Conservation (phyloP, 2,797 vertebrate genomes). For the Hipposideros larvatus region DNA sequence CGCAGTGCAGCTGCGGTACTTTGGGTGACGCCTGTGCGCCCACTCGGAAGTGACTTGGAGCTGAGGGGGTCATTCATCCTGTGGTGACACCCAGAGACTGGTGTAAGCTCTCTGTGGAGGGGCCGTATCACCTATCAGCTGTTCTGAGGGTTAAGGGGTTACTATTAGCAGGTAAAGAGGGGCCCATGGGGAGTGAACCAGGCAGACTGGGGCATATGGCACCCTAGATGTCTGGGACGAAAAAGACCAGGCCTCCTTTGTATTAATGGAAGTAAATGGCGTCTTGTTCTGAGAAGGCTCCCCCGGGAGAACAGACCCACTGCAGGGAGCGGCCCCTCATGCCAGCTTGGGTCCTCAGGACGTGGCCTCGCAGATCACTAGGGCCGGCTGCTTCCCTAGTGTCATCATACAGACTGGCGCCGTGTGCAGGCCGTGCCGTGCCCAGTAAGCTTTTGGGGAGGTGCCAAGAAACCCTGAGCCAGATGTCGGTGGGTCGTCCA, state of each 20-base stretch:
- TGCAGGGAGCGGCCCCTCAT: fast-evolving
- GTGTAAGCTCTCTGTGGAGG: background rate
- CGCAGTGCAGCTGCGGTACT: background rate
- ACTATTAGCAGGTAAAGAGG: background rate
- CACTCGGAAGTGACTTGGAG: background rate
- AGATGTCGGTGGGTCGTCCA: background rate
- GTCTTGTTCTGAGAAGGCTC: background rate
- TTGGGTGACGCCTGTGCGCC: background rate
- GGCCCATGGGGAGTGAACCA: fast-evolving
- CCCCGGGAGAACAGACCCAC: background rate
- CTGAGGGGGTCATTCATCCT: fast-evolving
- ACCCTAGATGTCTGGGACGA: background rate
- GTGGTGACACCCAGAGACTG: background rate
- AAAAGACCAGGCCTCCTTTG: background rate
- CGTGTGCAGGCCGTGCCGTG: background rate
- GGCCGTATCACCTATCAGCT: background rate
- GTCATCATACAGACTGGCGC: fast-evolving
- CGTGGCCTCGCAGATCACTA: fast-evolving
- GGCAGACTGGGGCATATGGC: fast-evolving
- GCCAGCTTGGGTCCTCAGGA: background rate
- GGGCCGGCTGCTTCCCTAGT: background rate
- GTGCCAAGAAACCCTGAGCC: background rate
- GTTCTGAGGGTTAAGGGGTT: background rate
- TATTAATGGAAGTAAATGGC: background rate
- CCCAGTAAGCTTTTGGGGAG: background rate